phyloP scores from a whole-genome alignment of 2,797 vertebrate species.

The Tenualosa ilisha region DNA sequence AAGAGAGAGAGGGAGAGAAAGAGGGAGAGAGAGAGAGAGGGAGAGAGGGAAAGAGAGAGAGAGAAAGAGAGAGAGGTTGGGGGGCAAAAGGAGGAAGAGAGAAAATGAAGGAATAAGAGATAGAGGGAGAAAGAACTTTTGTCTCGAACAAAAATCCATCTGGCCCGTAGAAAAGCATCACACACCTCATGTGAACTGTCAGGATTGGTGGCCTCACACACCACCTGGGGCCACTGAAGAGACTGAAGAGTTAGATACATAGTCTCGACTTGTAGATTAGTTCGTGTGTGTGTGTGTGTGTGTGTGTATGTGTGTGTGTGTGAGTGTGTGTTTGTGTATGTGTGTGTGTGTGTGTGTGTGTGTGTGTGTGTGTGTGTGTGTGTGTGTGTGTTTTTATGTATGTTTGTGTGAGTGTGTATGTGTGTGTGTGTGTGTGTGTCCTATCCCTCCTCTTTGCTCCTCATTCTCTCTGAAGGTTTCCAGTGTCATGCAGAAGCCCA shows the following conservation, averaged over 20 bases:
- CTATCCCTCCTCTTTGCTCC: too few species aligned
- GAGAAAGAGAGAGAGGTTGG: slow-evolving; percentile 31
- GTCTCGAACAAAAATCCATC: background rate
- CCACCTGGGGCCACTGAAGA: background rate
- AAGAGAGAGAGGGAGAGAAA: slow-evolving; percentile 12
- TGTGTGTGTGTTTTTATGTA: background rate
- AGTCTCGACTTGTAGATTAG: too few species aligned
- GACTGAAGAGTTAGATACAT: background rate
- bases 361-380: background rate
- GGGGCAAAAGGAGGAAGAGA: background rate
- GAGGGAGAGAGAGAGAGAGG: background rate
- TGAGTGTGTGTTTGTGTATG: background rate
- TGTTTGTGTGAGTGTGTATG: background rate
- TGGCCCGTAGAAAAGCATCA: background rate
- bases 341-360: slow-evolving; percentile 14
- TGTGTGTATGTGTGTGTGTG: background rate
- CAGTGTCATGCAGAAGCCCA: too few species aligned
- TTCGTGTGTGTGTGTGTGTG: background rate
- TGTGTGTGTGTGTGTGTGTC: slow-evolving; percentile 4
- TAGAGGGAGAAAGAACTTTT: background rate
- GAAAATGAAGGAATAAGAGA: background rate
- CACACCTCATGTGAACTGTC: background rate
- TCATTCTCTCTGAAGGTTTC: too few species aligned
- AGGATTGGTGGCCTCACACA: background rate
- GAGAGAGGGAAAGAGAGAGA: slow-evolving; percentile 36